Percentiles rank a stretch among this genome's conserved stretches.
phyloP scores from a whole-genome alignment of 2,797 vertebrate genomes.

The Coluber constrictor region DNA sequence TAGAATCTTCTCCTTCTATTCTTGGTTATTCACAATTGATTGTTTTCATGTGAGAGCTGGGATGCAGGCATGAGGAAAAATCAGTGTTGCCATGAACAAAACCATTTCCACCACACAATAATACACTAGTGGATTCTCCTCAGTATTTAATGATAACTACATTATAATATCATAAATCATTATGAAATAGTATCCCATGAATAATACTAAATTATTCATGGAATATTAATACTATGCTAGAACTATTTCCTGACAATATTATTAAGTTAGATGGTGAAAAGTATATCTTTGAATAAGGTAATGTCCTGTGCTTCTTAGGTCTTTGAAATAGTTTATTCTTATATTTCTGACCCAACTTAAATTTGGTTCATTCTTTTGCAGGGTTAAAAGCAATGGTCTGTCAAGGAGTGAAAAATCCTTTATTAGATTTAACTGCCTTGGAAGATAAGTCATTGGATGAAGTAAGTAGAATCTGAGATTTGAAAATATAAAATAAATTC shows the following conservation, averaged over 20 bases:
- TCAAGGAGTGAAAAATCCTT: conserved; percentile 95
- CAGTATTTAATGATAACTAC: neutral
- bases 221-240: neutral
- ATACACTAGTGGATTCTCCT: neutral
- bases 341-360: neutral
- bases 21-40: neutral
- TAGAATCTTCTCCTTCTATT: neutral
- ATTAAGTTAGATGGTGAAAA: neutral
- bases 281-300: neutral
- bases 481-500: neutral
- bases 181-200: neutral
- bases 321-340: neutral
- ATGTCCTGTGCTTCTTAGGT: neutral
- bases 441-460: conserved; percentile 96
- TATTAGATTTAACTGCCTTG: conserved; percentile 89
- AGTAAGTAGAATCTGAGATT: conserved; percentile 69
- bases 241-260: neutral
- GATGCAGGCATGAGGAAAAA: neutral
- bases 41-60: neutral
- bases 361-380: conserved; percentile 49
- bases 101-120: neutral
- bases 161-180: neutral
- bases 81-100: neutral
- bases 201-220: neutral
- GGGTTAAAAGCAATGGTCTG: conserved; percentile 93